Percentiles rank a stretch among this genome's conserved stretches.
Evolutionary conservation across 2,113 vertebrate genomes (phyloP).

Genomic region (Pituophis catenifer): DNA sequence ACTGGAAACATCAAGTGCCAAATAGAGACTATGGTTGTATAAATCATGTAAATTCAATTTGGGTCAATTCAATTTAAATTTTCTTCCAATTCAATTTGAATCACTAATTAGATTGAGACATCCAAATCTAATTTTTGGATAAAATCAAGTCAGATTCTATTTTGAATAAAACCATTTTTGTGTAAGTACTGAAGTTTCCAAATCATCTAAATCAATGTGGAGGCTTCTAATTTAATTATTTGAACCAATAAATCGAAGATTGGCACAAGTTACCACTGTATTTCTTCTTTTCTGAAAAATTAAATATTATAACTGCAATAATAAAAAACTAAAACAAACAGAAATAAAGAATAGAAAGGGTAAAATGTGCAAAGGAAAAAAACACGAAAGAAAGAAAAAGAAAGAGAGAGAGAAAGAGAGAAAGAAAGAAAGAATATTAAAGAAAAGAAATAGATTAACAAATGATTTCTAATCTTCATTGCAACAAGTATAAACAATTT

Average conservation of each 20-base stretch:
- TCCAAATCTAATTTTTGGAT: background rate
- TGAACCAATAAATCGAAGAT: background rate
- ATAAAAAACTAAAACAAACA: background rate
- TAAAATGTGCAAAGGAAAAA: background rate
- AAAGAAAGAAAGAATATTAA: background rate
- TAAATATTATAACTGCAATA: background rate
- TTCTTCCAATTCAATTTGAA: background rate
- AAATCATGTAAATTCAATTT: background rate
- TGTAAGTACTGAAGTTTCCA: background rate
- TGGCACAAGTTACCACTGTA: background rate
- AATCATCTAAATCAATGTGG: background rate
- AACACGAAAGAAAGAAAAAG: background rate
- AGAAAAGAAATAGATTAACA: background rate
- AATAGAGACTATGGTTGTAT: background rate
- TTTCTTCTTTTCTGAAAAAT: background rate
- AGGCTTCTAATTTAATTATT: background rate
- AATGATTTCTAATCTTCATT: background rate
- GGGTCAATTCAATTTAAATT: background rate
- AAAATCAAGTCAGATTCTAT: background rate
- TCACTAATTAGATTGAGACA: background rate
- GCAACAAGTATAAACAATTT: background rate
- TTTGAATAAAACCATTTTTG: background rate
- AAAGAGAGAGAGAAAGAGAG: background rate
- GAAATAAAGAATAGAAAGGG: background rate
- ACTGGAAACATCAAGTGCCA: background rate